Base-by-base conservation (phyloP, 2,797 vertebrate species). In the Onychomys torridus region DNA sequence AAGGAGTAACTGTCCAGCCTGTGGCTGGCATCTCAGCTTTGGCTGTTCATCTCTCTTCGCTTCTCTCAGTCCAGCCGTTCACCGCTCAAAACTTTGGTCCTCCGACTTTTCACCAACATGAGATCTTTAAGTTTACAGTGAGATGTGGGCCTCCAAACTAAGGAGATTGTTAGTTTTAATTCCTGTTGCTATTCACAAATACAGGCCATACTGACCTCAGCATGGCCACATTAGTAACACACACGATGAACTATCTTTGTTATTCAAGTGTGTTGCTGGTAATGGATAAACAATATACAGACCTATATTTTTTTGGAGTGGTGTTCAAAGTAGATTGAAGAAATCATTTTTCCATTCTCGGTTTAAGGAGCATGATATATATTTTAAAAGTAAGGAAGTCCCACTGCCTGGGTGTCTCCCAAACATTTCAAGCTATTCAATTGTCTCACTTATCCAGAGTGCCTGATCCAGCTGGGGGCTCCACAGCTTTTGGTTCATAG, bases 351-450 rank as follows among this genome's bases (percentile, higher is more conserved):
- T 3, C 34, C 65, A 90, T 65, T 85, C 52, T 85, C 84, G 49
- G 91, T 61, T 57, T 73, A 91, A 96, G 34, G 4, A 76, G 34
- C 7, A 94, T 69, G 6, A 85, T 57, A 6, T 63, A 83, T 91
- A 83, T 92, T 96, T 86, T 81, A 29, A 93, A 92, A 92, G 63
- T 71, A 89, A 88, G 32, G 76, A 77, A 13, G 4, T n/a, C n/a
- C n/a, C n/a, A n/a, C n/a, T n/a, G n/a, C n/a, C n/a, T n/a, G n/a
- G n/a, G n/a, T n/a, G n/a, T n/a, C n/a, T n/a, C n/a, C n/a, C n/a
- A n/a, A n/a, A n/a, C n/a, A n/a, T n/a, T n/a, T n/a, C n/a, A n/a
- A n/a, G n/a, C n/a, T n/a, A n/a, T n/a, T n/a, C n/a, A n/a, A n/a
- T n/a, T n/a, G n/a, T n/a, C n/a, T n/a, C n/a, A n/a, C n/a, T n/a